Evolutionary conservation across 2,113 vertebrate species (phyloP).

Genomic region (Rhynchomys soricoides): DNA sequence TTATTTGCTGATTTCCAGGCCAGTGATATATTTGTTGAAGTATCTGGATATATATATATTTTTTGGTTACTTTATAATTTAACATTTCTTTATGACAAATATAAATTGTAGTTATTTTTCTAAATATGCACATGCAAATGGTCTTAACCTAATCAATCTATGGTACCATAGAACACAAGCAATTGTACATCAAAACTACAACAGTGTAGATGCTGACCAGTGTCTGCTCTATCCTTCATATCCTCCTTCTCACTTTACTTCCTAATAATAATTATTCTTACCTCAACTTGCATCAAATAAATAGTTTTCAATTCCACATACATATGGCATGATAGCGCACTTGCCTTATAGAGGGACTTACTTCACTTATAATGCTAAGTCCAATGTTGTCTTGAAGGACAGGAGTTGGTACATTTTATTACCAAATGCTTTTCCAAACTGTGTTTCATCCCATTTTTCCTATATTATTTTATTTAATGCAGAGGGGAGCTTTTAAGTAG

Average conservation of each 20-base stretch:
- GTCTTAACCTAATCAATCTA: background rate
- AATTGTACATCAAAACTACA: background rate
- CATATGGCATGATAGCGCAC: too few species aligned
- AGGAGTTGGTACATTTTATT: background rate
- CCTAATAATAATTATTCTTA: background rate
- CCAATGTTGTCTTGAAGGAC: background rate
- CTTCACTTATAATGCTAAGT: background rate
- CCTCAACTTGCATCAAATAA: background rate
- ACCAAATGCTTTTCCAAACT: background rate
- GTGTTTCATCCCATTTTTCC: background rate
- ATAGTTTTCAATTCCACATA: too few species aligned
- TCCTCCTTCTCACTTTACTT: background rate
- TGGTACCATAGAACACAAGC: background rate
- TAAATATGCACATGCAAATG: background rate
- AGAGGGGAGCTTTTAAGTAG: background rate
- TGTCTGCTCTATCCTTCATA: background rate
- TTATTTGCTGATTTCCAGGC: background rate
- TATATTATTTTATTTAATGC: background rate
- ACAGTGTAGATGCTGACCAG: background rate
- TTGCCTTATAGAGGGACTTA: fast-evolving
- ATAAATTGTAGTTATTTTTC: background rate
- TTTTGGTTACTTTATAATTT: background rate
- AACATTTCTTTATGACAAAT: background rate
- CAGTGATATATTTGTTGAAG: background rate
- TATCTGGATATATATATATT: background rate